Base-by-base conservation (phyloP, 1,140 invertebrate species). In the Drosophila parabipectinata region DNA sequence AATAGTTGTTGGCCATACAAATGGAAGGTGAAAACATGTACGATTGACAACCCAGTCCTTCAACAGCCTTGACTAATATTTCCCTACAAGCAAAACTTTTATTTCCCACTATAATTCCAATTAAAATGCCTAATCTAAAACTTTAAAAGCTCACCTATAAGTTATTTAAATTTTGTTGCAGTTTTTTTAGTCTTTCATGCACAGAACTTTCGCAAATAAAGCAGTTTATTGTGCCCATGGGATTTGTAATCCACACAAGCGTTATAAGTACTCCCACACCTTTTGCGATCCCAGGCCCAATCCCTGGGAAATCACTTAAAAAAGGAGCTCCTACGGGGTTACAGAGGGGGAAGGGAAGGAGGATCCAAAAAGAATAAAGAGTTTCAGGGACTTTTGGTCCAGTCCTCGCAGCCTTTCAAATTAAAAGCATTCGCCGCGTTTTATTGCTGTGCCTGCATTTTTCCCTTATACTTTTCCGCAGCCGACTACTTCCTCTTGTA, bases 211-310 rank as follows among this genome's bases (percentile, higher is more conserved):
- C 76, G 83, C 82, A 72, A 83, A 87, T 82, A 87, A 88, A 87
- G 83, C 82, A 88, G 79, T 87, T 88, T 87, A 87, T 88, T 79
- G 72, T 83, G 48, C 82, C 75, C 59, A 41, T 59, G 82, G 82
- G 82, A 87, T 76, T 87, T 72, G 77, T 87, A 87, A 82, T 87
- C 83, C 83, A 82, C 83, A 87, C 78, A 82, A 85, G 82, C 83
- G 78, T 85, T 87, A 88, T 88, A 87, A 88, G 79, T 51, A 57
- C 67, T 55, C 39, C 72, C 62, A 15, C 51, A 67, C 66, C 66
- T 69, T 69, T 37, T 18, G 12, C 9, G 12, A 37, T 26, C 18
- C 51, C 55, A 48, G 24, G 30, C 24, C 72, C 60, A 34, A 58
- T 52, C 53, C 37, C 48, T 12, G 44, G 51, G 55, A 79, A 74